Base-by-base conservation (phyloP, 2,113 vertebrate species). In the Cavia porcellus region DNA sequence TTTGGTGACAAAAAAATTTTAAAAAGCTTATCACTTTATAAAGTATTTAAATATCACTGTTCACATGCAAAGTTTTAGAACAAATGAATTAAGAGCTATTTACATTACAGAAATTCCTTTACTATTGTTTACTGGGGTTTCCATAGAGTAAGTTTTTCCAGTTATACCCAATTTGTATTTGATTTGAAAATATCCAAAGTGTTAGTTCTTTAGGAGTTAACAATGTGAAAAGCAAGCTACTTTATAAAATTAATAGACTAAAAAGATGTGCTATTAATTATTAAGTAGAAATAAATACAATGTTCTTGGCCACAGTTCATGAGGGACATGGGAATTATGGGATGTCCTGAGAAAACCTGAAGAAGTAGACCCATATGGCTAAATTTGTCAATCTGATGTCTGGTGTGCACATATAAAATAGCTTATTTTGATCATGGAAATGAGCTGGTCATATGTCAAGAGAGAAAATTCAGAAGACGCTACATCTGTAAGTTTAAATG, bases 391-490 rank as follows among this genome's bases (percentile, higher is more conserved):
- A 47, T 86, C 32, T 86, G 35, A 47, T 66, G 42, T 89, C 35
- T 70, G 3, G 7, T 80, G 42, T 92, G 50, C 47, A n/a, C 17
- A 50, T 0, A 1, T 25, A 47, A 85, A 47, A 85, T 72, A 35
- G 59, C 42, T 35, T 61, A 70, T 81, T 92, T 92, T 94, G 52
- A 93, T 81, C 50, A 59, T 72, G 30, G n/a, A 87, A 91, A 50
- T 89, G 32, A 88, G 70, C 47, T 66, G 32, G 75, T 57, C 25
- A 70, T 5, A 82, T 3, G 4, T 15, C 45, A 77, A 47, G 55
- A 66, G 55, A 82, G 66, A 93, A 96, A 95, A 92, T 89, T 17
- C 30, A 92, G 70, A 57, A 89, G 62, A 81, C 28, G n/a, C 2
- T 28, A 93, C 92, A 95, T 24, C 35, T 86, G 14, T 13, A 22